These are phyloP conservation scores for Poecilia picta DNA, from an alignment of 2,797 vertebrate species.

Conservation along the genomic window DNA sequence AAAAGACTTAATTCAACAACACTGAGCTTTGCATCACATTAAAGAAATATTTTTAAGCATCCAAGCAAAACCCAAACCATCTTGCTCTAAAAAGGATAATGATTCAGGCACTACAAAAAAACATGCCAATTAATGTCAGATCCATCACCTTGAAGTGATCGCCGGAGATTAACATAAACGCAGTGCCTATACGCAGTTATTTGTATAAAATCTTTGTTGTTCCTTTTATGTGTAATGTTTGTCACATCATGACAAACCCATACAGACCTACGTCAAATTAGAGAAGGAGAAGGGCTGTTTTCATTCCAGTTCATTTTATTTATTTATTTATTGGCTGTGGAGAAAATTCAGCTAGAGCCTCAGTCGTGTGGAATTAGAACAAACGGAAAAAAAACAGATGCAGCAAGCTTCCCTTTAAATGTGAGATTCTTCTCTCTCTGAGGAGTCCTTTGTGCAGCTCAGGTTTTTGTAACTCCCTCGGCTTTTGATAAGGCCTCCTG, in stretches of 20 bases:
- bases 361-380: slow-evolving; percentile 62
- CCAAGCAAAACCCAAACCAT: slow-evolving; percentile 39
- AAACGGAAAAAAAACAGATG: slow-evolving; percentile 67
- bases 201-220: slow-evolving; percentile 54
- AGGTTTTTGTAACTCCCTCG: slow-evolving; percentile 65
- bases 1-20: slow-evolving; percentile 50
- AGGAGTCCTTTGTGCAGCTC: slow-evolving; percentile 66
- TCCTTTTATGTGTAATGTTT: slow-evolving; percentile 47
- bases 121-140: slow-evolving; percentile 56
- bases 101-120: slow-evolving; percentile 55
- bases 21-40: slow-evolving; percentile 70
- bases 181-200: slow-evolving; percentile 53
- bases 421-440: slow-evolving; percentile 52
- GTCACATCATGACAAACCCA: slow-evolving; percentile 47
- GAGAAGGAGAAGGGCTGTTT: slow-evolving; percentile 38
- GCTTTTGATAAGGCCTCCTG: slow-evolving; percentile 74
- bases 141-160: slow-evolving; percentile 64
- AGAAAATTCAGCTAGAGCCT: slow-evolving; percentile 35
- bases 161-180: slow-evolving; percentile 64
- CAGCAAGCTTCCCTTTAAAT: slow-evolving; percentile 57
- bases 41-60: slow-evolving; percentile 38
- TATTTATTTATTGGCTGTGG: neutral
- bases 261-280: slow-evolving; percentile 49
- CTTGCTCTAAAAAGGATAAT: slow-evolving; percentile 47
- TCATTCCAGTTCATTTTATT: slow-evolving; percentile 30